phyloP scores from a whole-genome alignment of 2,113 vertebrate species.

The Spheniscus mendiculus region DNA sequence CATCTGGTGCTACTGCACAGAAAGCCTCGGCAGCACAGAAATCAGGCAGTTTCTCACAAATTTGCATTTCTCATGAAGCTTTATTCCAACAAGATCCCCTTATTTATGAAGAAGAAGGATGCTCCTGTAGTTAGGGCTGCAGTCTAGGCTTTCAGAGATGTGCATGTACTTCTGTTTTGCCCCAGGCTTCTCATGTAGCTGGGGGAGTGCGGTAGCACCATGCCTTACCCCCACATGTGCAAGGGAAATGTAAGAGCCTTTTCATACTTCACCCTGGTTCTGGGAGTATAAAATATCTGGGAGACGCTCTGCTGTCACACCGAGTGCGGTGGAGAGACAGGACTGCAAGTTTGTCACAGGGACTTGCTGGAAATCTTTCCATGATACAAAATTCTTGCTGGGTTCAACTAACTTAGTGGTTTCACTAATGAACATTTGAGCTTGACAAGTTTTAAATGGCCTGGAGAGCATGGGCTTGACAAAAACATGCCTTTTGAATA shows the following conservation, averaged over 20 bases:
- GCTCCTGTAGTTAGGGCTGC: not conserved
- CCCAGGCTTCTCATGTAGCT: not conserved
- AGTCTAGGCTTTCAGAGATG: not conserved
- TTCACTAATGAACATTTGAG: not conserved
- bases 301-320: not conserved
- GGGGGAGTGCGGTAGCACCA: not conserved
- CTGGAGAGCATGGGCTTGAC: not conserved
- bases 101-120: not conserved
- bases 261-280: not conserved
- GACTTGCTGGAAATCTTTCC: not conserved
- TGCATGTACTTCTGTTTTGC: not conserved
- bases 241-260: not conserved
- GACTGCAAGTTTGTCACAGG: not conserved
- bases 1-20: not conserved
- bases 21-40: not conserved
- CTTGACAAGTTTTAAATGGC: not conserved
- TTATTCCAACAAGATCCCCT: not conserved
- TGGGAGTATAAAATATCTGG: not conserved
- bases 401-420: not conserved
- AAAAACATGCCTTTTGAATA: not conserved
- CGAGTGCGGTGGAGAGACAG: not conserved
- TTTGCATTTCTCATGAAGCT: not conserved
- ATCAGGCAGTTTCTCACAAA: not conserved
- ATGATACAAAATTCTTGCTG: not conserved
- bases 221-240: accelerated